phyloP scores from a whole-genome alignment of 2,797 vertebrate species.

The Leptoclinus maculatus region DNA sequence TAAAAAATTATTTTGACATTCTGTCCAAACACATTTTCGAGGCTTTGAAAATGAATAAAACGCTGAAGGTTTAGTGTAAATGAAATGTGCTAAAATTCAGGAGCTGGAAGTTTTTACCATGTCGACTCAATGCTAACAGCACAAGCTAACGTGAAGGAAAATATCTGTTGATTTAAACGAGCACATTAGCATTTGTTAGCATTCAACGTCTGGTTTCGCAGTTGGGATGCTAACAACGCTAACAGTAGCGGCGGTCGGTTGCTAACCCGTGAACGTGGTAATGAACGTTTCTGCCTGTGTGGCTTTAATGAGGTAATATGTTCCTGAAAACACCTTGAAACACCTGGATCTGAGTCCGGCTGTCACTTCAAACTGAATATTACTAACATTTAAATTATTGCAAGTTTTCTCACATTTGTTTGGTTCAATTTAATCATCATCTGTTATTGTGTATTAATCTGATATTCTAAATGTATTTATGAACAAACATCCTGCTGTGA shows the following conservation, averaged over 20 bases:
- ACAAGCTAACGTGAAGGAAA: not conserved
- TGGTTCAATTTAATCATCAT: not conserved
- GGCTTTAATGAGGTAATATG: constrained; percentile 91
- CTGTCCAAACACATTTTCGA: too few relatives aligned
- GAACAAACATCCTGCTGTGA: not conserved
- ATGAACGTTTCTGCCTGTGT: constrained; percentile 56
- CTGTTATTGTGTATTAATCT: not conserved
- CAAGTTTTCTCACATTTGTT: not conserved
- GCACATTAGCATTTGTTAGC: constrained; percentile 13
- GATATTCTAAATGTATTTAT: constrained; percentile 8
- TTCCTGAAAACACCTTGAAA: constrained; percentile 85
- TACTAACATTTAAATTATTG: not conserved
- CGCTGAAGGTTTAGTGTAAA: too few relatives aligned
- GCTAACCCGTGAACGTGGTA: too few relatives aligned
- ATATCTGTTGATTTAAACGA: not conserved
- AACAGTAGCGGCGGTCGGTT: not conserved
- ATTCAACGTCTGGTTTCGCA: not conserved
- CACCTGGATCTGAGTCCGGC: constrained; percentile 83
- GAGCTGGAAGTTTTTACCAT: not conserved
- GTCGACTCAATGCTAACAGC: constrained; percentile 4
- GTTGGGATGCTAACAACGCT: constrained; percentile 27
- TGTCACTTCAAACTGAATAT: not conserved
- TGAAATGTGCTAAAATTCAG: too few relatives aligned
- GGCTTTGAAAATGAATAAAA: too few relatives aligned
- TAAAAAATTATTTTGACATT: too few relatives aligned